These are phyloP conservation scores for Elachura formosa DNA, from an alignment of 2,113 vertebrate genomes.

Conservation along the genomic window DNA sequence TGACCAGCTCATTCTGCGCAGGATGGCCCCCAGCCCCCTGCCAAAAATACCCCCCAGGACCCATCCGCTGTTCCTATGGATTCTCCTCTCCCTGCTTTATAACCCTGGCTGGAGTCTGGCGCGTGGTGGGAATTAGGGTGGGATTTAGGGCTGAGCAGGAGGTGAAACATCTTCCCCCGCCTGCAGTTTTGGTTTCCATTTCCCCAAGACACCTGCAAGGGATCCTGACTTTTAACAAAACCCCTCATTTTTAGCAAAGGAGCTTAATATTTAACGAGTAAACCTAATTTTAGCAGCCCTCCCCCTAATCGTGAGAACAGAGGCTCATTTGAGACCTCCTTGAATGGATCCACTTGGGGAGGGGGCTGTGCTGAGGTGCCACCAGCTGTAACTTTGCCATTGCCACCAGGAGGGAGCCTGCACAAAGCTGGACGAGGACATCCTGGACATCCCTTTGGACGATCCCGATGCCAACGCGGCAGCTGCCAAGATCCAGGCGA, in stretches of 20 bases:
- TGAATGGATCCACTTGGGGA: neutral
- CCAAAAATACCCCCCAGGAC: neutral
- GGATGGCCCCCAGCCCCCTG: fast-evolving
- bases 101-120: neutral
- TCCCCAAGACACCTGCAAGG: neutral
- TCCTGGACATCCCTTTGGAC: constrained; percentile 95
- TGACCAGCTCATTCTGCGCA: neutral
- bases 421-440: constrained; percentile 92
- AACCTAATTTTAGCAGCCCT: neutral
- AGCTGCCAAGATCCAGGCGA: constrained; percentile 96
- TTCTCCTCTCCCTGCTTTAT: neutral
- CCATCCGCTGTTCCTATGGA: neutral
- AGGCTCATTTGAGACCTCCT: neutral
- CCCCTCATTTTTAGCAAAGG: neutral
- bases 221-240: neutral
- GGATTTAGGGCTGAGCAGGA: neutral
- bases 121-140: too few species aligned
- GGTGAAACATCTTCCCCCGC: neutral
- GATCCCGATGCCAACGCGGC: constrained; percentile 95
- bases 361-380: neutral
- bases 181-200: neutral
- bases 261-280: neutral
- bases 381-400: neutral
- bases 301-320: neutral
- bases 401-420: constrained; percentile 81